These are phyloP conservation scores for Cecidostiba fungosa DNA, from an alignment of 2,888 invertebrate genomes.

Conservation along the genomic window DNA sequence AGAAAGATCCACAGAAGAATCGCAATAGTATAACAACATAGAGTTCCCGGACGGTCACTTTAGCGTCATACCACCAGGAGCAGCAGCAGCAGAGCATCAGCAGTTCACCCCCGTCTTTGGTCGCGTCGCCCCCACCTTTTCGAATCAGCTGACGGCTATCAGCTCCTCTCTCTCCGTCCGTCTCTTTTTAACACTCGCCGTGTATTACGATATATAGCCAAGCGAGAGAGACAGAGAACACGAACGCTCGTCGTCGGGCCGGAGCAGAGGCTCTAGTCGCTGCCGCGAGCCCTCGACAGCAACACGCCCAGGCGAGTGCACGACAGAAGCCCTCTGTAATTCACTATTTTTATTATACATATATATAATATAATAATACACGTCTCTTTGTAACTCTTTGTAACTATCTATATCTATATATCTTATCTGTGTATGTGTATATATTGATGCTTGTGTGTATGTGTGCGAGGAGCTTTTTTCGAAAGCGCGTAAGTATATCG, in stretches of 20 bases:
- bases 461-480: background rate
- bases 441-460: background rate
- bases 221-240: slow-evolving; percentile 4
- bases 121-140: slow-evolving; percentile 33
- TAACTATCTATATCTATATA: background rate
- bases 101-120: background rate
- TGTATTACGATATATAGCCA: background rate
- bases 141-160: slow-evolving; percentile 62
- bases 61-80: background rate
- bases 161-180: slow-evolving; percentile 1
- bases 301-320: slow-evolving; percentile 73
- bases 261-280: slow-evolving; percentile 67
- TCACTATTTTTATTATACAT: slow-evolving; percentile 33
- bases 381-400: background rate
- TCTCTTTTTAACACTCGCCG: slow-evolving; percentile 7
- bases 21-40: background rate
- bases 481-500: background rate
- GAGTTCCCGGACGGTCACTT: slow-evolving; percentile 1
- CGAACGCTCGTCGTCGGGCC: slow-evolving; percentile 32
- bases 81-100: background rate
- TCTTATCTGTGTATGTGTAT: no score
- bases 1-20: no score
- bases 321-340: slow-evolving; percentile 59
- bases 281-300: slow-evolving; percentile 76
- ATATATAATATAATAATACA: background rate